Base-by-base conservation (phyloP, 2,797 vertebrate genomes). In the Carcharodon carcharias region DNA sequence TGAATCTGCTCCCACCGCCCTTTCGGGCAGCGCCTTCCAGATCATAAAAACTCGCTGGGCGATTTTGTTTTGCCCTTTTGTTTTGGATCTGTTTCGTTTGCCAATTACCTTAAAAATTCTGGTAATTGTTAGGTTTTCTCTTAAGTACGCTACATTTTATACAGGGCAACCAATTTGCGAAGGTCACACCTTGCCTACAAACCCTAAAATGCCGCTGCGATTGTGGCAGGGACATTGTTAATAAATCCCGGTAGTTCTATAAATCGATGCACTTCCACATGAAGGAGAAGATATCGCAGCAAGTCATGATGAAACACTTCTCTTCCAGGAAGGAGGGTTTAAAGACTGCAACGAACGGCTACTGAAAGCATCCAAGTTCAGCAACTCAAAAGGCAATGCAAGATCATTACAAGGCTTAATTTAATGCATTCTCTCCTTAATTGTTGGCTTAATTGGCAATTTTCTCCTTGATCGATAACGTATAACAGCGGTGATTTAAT, bases 381-480 rank as follows among this genome's bases (percentile, higher is more conserved):
- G 63, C 61, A 12, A 26, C 61, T 21, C 1, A 93, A 67, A 26
- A 65, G n/a, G n/a, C 63, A 9, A 45, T 11, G 91, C n/a, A 45
- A 45, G n/a, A 93, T 93, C n/a, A 9, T 67, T 67, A 23, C 61
- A 28, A 26, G 23, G 61, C n/a, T 93, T 45, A 67, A 45, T 93
- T 93, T 93, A 93, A 45, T 93, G 63, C 91, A 67, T 93, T 93
- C 91, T 93, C 91, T 91, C n/a, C 91, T 93, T 93, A 67, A 93
- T 45, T 67, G 91, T 28, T 45, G n/a, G 91, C 8, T 67, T 67
- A 67, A 93, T 45, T 93, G 91, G 63, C 63, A 65, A 93, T 67
- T 93, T 93, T 93, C 63, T 45, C 45, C n/a, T 93, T 93, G 91
- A 93, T 93, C 40, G 40, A 67, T 93, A 93, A 67, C 40, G 61